Base-by-base conservation (phyloP, 2,797 vertebrate species). In the Eupleurogrammus muticus region DNA sequence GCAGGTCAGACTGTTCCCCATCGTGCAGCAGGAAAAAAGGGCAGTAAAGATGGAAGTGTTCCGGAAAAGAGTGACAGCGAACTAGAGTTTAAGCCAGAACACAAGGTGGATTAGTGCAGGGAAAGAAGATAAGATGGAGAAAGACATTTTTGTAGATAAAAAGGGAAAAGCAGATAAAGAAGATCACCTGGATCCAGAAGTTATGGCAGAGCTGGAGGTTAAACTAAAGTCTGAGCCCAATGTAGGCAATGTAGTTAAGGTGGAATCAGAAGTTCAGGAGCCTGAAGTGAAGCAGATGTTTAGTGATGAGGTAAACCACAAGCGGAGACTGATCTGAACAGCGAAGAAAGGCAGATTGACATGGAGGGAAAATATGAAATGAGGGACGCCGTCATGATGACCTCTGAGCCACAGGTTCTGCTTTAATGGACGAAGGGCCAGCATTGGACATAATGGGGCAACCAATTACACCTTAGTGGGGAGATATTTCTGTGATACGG, bases 401-500 rank as follows among this genome's bases (percentile, higher is more conserved):
- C n/a, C n/a, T n/a, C n/a, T n/a, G n/a, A n/a, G n/a, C n/a, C n/a
- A n/a, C 51, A 67, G 28, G 75, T 28, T 12, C 35, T 38, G 24
- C 35, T 4, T 0, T 44, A 46, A 48, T 82, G 59, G 80, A 73
- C 0, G 80, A 79, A 38, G 74, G 68, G 17, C 59, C 70, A 16
- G 46, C 14, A 1, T 6, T 80, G 68, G 77, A 84, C 57, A 46
- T 21, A 1, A 67, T 24, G 32, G 52, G 40, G n/a, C 21, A 79
- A 12, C 63, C 19, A 5, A 14, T 51, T 2, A 2, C 3, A 57
- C 20, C 34, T 48, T 44, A n/a, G n/a, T 51, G 23, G 70, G 72
- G 34, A 62, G 75, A 28, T 47, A 73, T 73, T 59, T 71, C 28
- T 0, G 9, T 51, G 7, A 56, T 59, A 34, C 49, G 42, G 7